These are phyloP conservation scores for Tilapia sparmanii DNA, from an alignment of 2,113 vertebrate genomes.

Conservation along the genomic window DNA sequence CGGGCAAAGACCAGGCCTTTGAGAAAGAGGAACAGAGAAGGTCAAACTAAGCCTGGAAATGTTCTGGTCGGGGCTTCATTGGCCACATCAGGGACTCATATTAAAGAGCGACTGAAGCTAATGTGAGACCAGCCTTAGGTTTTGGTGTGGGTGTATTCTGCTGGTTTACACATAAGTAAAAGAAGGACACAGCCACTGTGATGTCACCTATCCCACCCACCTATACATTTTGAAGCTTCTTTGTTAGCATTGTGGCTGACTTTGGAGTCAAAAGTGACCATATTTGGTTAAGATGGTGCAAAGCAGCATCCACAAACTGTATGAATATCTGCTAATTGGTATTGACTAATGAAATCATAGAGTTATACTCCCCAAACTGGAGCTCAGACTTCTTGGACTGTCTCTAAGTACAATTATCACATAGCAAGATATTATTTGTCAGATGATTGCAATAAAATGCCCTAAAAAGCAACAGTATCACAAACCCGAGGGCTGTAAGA, in stretches of 20 bases:
- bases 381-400: neutral
- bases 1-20: neutral
- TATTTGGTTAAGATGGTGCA: neutral
- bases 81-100: neutral
- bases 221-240: neutral
- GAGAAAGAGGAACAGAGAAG: neutral
- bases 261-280: neutral
- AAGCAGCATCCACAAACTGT: neutral
- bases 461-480: neutral
- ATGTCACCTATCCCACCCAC: neutral
- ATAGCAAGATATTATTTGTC: neutral
- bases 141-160: neutral
- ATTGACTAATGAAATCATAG: neutral
- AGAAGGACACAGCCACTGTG: neutral
- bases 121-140: neutral
- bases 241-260: neutral
- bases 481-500: neutral
- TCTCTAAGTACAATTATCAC: neutral
- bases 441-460: neutral
- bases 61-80: neutral
- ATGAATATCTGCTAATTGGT: neutral
- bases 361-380: neutral
- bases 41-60: neutral
- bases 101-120: neutral
- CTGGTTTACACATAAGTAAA: neutral